Evolutionary conservation across 92 coral and sea anemone genomes (phyloP), one percentile per base, ranked within the genome.

Genomic region (Plumapathes pennacea): DNA sequence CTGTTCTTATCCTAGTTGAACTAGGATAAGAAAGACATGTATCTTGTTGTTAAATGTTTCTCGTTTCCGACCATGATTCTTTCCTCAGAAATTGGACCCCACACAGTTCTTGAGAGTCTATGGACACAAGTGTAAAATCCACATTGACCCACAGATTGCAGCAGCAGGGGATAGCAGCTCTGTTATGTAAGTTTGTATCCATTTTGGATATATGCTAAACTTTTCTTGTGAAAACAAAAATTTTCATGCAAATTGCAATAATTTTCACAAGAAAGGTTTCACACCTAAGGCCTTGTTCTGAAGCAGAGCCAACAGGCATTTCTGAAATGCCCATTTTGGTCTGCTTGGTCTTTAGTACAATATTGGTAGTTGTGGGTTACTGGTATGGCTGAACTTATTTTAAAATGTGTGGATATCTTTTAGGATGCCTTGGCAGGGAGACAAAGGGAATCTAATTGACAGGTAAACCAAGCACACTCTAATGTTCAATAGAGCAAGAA

Each of bases 341-440:
- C n/a, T n/a, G n/a, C n/a, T n/a, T n/a, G n/a, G n/a, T n/a, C n/a
- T n/a, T n/a, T n/a, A n/a, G n/a, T n/a, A n/a, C n/a, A n/a, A n/a
- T n/a, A n/a, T n/a, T n/a, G n/a, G n/a, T n/a, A n/a, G n/a, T n/a
- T n/a, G n/a, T n/a, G n/a, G n/a, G n/a, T n/a, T n/a, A n/a, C n/a
- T n/a, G n/a, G n/a, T n/a, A n/a, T n/a, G n/a, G 40, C n/a, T 34
- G n/a, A 34, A 34, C 5, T 26, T 32, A 13, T 33, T 8, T 4
- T 11, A 12, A 15, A 9, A 25, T 0, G 24, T 57, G 24, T 48
- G 10, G 18, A 28, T 23, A 10, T 9, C 34, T 23, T 62, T 20
- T 41, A 89, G 97, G 97, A 91, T 91, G 97, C 97, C 97, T 0
- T 91, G 97, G 97, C 97, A 91, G 54, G 97, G 97, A 3, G 80